These are phyloP conservation scores for Geopemphigus sp. DNA, from an alignment of 1,140 invertebrate genomes.

Conservation along the genomic window DNA sequence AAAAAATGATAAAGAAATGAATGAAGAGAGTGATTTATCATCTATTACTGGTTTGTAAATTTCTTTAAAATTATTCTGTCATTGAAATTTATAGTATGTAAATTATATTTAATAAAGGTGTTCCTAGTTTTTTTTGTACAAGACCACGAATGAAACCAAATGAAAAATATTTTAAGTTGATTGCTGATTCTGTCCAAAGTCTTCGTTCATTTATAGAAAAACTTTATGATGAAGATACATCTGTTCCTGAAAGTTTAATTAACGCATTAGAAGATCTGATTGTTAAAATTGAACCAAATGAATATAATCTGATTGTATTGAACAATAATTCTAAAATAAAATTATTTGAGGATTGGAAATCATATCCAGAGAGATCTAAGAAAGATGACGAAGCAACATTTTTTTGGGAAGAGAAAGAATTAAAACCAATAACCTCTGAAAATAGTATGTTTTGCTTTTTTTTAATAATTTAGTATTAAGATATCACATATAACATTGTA, in stretches of 20 bases:
- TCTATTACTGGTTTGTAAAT: neutral
- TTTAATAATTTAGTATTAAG: too few relatives aligned
- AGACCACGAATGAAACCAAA: neutral
- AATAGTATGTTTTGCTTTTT: neutral
- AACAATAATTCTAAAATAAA: conserved; percentile 47
- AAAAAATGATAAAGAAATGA: conserved; percentile 3
- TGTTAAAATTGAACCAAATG: conserved; percentile 16
- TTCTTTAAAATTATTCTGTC: neutral
- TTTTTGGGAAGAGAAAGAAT: conserved; percentile 16
- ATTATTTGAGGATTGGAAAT: conserved; percentile 49
- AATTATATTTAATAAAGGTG: neutral
- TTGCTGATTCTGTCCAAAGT: conserved; percentile 45
- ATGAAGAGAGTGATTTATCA: neutral
- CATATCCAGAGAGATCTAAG: conserved; percentile 17
- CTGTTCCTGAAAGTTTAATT: conserved; percentile 9
- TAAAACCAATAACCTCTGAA: neutral
- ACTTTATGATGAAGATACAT: conserved; percentile 18
- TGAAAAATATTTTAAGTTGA: conserved; percentile 40
- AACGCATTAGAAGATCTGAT: conserved; percentile 23
- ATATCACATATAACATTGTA: too few relatives aligned
- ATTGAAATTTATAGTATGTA: neutral
- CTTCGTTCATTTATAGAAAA: conserved; percentile 32
- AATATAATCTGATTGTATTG: conserved; percentile 22
- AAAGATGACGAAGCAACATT: neutral
- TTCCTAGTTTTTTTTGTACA: neutral